Conservation (phyloP, 2,797 vertebrate genomes). For the Scleropages formosus region DNA sequence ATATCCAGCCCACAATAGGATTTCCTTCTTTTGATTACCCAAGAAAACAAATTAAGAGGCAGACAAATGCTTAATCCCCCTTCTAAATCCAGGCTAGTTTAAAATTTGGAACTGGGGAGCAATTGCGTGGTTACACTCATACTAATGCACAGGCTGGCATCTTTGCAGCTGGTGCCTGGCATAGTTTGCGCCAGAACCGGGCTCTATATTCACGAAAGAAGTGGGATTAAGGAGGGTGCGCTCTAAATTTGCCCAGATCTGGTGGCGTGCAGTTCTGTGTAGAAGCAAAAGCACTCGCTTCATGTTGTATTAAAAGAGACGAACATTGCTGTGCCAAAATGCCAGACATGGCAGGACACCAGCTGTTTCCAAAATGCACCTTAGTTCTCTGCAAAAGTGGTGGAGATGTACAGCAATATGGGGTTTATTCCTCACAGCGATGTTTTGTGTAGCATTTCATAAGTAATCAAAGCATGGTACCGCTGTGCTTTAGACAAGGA, state of each 20-base stretch:
- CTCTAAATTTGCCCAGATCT: slow-evolving; percentile 6
- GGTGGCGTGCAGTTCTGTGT: not conserved
- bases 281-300: not conserved
- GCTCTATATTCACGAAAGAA: not conserved
- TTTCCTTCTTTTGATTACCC: not conserved
- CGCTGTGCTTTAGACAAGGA: no score
- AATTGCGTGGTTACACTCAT: slow-evolving; percentile 20
- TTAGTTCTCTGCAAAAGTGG: not conserved
- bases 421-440: not conserved
- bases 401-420: not conserved
- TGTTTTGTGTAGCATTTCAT: not conserved
- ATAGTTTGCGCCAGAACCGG: not conserved
- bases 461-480: not conserved
- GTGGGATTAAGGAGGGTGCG: not conserved
- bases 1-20: not conserved
- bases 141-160: not conserved
- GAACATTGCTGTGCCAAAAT: not conserved
- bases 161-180: not conserved
- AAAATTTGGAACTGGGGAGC: slow-evolving; percentile 11
- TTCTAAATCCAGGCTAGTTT: not conserved
- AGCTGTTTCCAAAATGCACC: not conserved
- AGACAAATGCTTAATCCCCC: not conserved
- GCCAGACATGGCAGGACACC: not conserved
- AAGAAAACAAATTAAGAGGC: not conserved
- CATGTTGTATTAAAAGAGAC: not conserved